A percentile compares a stretch with the other conserved stretches of the same genome.
These are phyloP conservation scores for Netelia inedita DNA, from an alignment of 2,888 invertebrate genomes.

Conservation along the genomic window DNA sequence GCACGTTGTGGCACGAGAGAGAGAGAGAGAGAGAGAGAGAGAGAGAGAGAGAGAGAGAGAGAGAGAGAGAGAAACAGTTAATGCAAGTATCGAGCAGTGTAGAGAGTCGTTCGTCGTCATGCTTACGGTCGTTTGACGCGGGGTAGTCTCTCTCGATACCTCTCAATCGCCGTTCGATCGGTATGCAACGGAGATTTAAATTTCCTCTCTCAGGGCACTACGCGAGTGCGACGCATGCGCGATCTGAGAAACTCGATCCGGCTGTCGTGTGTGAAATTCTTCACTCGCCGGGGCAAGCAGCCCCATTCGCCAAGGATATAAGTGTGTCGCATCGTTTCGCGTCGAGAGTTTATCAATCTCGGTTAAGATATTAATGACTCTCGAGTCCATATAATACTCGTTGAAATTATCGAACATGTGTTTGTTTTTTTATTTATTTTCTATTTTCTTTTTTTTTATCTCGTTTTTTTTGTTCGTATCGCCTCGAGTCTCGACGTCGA, in stretches of 20 bases:
- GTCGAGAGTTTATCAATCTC: slow-evolving; percentile 71
- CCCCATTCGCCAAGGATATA: slow-evolving; percentile 36
- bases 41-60: slow-evolving; percentile 12
- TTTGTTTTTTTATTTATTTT: slow-evolving; percentile 3
- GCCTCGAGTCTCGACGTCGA: slow-evolving; percentile 27
- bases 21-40: neutral
- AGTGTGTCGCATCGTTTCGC: slow-evolving; percentile 72
- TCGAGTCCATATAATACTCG: slow-evolving; percentile 27
- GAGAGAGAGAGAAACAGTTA: slow-evolving; percentile 17
- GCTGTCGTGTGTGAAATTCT: neutral
- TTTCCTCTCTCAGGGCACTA: slow-evolving; percentile 54
- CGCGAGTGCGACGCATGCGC: neutral
- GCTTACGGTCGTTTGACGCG: slow-evolving; percentile 12
- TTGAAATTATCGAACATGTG: slow-evolving; percentile 16
- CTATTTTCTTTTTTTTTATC: neutral
- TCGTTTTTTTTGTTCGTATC: slow-evolving; percentile 30
- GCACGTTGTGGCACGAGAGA: slow-evolving; percentile 5
- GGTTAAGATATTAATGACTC: slow-evolving; percentile 69
- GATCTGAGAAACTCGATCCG: slow-evolving; percentile 49
- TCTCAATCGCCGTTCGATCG: slow-evolving; percentile 58
- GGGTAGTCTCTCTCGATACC: slow-evolving; percentile 24
- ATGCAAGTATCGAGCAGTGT: slow-evolving; percentile 22
- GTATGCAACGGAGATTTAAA: slow-evolving; percentile 67
- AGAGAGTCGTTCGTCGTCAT: slow-evolving; percentile 21
- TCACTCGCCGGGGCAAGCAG: slow-evolving; percentile 2